These are phyloP conservation scores for Tachysurus fulvidraco DNA, from an alignment of 2,113 vertebrate species.

Conservation along the genomic window DNA sequence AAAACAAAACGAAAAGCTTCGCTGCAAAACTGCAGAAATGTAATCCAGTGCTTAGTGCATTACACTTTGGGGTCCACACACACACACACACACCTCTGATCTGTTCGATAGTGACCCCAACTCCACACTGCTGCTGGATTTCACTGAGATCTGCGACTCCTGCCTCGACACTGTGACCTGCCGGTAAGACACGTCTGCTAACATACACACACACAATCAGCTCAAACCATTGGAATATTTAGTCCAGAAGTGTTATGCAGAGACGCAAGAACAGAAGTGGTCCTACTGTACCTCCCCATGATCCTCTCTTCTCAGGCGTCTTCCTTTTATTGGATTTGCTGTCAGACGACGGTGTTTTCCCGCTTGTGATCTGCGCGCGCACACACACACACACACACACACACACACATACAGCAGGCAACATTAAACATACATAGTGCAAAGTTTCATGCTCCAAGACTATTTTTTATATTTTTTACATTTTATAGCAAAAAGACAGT, in stretches of 20 bases:
- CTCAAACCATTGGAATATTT: neutral
- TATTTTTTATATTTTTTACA: neutral
- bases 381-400: slow-evolving; percentile 39
- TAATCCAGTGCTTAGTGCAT: neutral
- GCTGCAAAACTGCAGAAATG: neutral
- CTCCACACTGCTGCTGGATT: slow-evolving; percentile 86
- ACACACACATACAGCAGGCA: slow-evolving; percentile 31
- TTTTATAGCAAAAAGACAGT: neutral
- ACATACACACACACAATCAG: neutral
- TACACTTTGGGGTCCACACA: neutral
- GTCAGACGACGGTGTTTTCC: slow-evolving; percentile 48
- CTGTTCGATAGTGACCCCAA: slow-evolving; percentile 75
- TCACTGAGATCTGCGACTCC: slow-evolving; percentile 81
- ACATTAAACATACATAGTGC: neutral
- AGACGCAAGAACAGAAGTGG: neutral
- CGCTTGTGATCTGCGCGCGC: slow-evolving; percentile 56
- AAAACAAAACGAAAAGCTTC: neutral
- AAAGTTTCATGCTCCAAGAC: neutral
- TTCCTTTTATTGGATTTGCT: slow-evolving; percentile 69
- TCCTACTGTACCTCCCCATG: slow-evolving; percentile 61
- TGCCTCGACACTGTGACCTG: slow-evolving; percentile 59
- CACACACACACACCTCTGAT: slow-evolving; percentile 70
- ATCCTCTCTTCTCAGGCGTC: slow-evolving; percentile 70
- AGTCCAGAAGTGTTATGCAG: neutral
- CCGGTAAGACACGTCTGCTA: slow-evolving; percentile 70